A percentile compares a stretch with the other conserved stretches of the same genome.
Conservation (phyloP, 2,113 vertebrate genomes). For the Monopterus albus region DNA sequence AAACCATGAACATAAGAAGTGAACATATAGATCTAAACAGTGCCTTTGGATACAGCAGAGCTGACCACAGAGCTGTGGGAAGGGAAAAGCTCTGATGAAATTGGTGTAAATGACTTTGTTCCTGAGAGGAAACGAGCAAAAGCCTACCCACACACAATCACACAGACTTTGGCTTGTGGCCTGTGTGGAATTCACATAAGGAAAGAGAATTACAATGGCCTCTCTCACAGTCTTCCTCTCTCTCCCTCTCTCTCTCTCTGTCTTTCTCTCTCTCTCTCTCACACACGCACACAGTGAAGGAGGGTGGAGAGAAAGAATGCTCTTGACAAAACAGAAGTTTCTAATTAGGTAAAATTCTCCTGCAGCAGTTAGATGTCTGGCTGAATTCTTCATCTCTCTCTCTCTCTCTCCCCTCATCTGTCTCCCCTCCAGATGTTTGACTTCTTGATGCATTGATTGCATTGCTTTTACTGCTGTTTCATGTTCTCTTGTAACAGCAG, state of each 20-base stretch:
- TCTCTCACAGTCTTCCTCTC: too few species aligned
- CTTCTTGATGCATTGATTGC: slow-evolving; percentile 65
- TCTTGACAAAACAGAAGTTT: slow-evolving; percentile 75
- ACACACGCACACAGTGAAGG: slow-evolving; percentile 5
- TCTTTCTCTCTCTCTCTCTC: slow-evolving; percentile 4
- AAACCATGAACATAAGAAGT: slow-evolving; percentile 56
- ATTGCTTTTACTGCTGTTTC: slow-evolving; percentile 63
- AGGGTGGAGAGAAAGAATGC: slow-evolving; percentile 43
- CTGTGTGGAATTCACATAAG: slow-evolving; percentile 44
- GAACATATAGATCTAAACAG: slow-evolving; percentile 55
- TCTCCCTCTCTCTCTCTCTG: slow-evolving; percentile 7
- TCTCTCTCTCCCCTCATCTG: slow-evolving; percentile 45
- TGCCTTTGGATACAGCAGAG: slow-evolving; percentile 54
- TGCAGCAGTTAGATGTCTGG: slow-evolving; percentile 68
- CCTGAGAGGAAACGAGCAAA: slow-evolving; percentile 49
- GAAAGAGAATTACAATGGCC: slow-evolving; percentile 52
- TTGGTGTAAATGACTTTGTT: slow-evolving; percentile 46
- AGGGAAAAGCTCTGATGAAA: slow-evolving; percentile 48
- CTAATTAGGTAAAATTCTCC: slow-evolving; percentile 74
- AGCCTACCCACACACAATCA: slow-evolving; percentile 21
- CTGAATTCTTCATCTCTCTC: slow-evolving; percentile 47
- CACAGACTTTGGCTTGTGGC: slow-evolving; percentile 50
- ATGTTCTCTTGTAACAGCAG: slow-evolving; percentile 62
- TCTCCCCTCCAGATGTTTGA: slow-evolving; percentile 75
- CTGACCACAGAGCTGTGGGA: slow-evolving; percentile 46